Conservation (phyloP, 2,797 vertebrate species). For the Heterohyrax brucei region DNA sequence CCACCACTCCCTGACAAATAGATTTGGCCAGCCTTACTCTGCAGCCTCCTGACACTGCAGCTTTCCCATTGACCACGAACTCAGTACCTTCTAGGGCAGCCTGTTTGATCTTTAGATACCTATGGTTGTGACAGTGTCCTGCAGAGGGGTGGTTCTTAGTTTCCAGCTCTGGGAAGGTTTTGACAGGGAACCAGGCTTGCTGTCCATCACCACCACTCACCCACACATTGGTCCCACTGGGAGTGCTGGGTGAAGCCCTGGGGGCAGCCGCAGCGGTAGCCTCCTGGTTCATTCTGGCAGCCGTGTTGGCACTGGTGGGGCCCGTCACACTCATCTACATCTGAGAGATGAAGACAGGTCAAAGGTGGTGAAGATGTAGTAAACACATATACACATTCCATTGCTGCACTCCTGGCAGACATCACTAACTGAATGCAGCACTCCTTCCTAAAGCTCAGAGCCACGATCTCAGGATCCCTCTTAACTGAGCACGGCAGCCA, state of each 20-base stretch:
- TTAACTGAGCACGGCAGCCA: background rate
- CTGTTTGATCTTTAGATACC: background rate
- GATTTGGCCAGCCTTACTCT: background rate
- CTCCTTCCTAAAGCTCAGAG: background rate
- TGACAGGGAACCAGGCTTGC: background rate
- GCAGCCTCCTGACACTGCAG: background rate
- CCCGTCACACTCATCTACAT: slow-evolving; percentile 93
- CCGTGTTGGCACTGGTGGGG: slow-evolving; percentile 94
- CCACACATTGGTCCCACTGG: slow-evolving; percentile 95
- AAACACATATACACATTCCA: rapidly evolving
- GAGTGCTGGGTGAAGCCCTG: slow-evolving; percentile 95
- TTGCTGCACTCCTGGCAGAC: rapidly evolving
- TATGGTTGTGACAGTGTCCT: background rate
- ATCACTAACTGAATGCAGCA: background rate
- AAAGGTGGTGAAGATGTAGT: background rate
- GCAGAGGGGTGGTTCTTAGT: background rate
- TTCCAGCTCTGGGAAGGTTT: background rate
- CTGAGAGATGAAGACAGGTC: slow-evolving; percentile 82
- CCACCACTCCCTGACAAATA: background rate
- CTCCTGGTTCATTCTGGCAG: slow-evolving; percentile 94
- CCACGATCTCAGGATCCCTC: background rate
- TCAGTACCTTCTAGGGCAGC: background rate
- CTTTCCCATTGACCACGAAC: background rate
- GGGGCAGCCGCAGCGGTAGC: slow-evolving; percentile 93
- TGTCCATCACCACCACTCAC: slow-evolving; percentile 88